Evolutionary conservation across 2,797 vertebrate species (phyloP), one percentile per base, ranked within the genome.

Genomic region (Xenops minutus): DNA sequence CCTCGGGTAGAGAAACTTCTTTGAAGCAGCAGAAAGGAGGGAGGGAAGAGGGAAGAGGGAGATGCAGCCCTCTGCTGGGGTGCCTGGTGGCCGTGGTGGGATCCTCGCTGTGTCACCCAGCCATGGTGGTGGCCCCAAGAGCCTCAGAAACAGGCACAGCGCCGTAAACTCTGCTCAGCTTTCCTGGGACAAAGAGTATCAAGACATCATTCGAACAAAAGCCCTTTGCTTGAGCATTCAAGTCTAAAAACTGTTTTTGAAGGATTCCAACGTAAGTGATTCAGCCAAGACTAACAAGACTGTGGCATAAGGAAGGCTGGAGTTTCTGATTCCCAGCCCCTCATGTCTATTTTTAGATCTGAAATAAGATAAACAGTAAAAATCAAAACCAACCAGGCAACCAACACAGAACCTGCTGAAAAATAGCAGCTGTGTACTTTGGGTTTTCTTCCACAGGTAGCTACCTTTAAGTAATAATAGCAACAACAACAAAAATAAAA

Each of bases 211-310:
- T 48, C 46, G 26, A 83, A 93, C 56, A 68, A 88, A 95, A 83
- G 39, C 20, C 7, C 36, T 80, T 88, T 68, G 19, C 73, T 81
- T 64, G 69, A 56, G n/a, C 44, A 37, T 72, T 90, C 59, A 69
- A 76, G 43, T 44, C 77, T 76, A 27, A 81, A 86, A 92, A 34
- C 29, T 36, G 12, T 22, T 88, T 64, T 61, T 2, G 4, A 87
- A 93, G 74, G 29, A 69, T 90, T 95, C 51, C 16, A 64, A 64
- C 66, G n/a, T 66, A 72, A 92, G 59, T 17, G 62, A 54, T 79
- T 52, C 32, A 91, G 95, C 90, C 93, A 95, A 95, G 67, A 91
- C 44, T 85, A 97, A 94, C 56, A 92, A 71, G 86, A n/a, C 59
- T 71, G 52, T 59, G 74, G 59, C 83, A 63, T 41, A 85, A 88